Evolutionary conservation across 2,113 vertebrate species (phyloP).

Genomic region (Lepus europaeus): DNA sequence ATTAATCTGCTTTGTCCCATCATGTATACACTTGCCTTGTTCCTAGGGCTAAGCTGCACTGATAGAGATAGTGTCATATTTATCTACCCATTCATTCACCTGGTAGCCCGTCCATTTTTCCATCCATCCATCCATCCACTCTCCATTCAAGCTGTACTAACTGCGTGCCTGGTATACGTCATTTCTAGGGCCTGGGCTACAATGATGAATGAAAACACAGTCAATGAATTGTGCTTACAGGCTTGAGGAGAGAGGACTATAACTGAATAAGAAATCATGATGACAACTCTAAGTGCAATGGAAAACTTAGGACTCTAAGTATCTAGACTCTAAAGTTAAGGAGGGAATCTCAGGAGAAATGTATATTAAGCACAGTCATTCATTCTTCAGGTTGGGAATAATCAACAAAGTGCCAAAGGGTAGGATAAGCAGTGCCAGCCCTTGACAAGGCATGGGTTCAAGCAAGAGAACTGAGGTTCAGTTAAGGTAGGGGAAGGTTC

Average conservation of each 20-base stretch:
- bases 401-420: not conserved
- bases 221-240: not conserved
- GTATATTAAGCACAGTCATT: not conserved
- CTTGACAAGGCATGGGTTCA: not conserved
- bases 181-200: not conserved
- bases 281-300: not conserved
- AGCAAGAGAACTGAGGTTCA: not conserved
- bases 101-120: too few relatives aligned
- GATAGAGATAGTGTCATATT: not conserved
- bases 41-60: not conserved
- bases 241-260: not conserved
- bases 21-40: not conserved
- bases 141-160: not conserved
- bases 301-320: not conserved
- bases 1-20: not conserved
- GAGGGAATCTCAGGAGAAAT: not conserved
- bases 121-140: not conserved
- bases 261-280: not conserved
- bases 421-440: not conserved
- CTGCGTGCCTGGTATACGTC: not conserved
- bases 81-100: not conserved
- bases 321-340: not conserved
- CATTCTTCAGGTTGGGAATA: not conserved
- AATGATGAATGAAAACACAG: not conserved
- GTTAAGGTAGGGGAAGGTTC: not conserved